A percentile compares a stretch with the other conserved stretches of the same genome.
phyloP scores from a whole-genome alignment of 2,113 vertebrate genomes.

The Oriolus oriolus region DNA sequence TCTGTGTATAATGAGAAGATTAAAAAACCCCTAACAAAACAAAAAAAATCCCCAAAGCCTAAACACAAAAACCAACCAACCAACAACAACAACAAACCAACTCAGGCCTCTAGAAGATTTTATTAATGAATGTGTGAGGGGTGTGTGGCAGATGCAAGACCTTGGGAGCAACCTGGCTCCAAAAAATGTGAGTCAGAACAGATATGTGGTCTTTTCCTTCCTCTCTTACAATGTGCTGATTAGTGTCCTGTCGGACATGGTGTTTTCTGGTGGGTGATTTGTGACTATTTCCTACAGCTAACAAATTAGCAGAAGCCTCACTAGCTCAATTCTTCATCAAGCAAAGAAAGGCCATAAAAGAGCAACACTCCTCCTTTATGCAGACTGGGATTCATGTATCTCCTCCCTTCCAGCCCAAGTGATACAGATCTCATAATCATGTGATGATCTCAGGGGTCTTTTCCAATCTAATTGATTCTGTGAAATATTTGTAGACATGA shows the following conservation, averaged over 20 bases:
- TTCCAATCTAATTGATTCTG: not conserved
- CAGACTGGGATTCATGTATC: accelerated
- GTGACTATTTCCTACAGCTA: not conserved
- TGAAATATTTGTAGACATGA: not conserved
- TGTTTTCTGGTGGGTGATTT: not conserved
- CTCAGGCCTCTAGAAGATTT: not conserved
- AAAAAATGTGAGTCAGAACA: not conserved
- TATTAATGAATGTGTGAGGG: not conserved
- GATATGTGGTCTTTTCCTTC: accelerated
- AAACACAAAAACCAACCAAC: not conserved
- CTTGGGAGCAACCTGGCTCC: not conserved
- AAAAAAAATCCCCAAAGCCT: too few species aligned
- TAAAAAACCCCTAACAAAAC: not conserved
- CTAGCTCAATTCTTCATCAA: not conserved
- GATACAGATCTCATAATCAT: not conserved
- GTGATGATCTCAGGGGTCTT: not conserved
- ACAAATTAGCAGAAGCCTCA: not conserved
- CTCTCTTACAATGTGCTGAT: not conserved
- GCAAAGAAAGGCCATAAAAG: not conserved
- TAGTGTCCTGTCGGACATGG: not conserved
- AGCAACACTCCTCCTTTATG: not conserved
- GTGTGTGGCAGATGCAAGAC: not conserved
- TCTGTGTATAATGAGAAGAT: not conserved
- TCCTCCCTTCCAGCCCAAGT: not conserved
- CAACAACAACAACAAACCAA: not conserved